Evolutionary conservation across 2,113 vertebrate species (phyloP).

Genomic region (Paracanthobrama guichenoti): DNA sequence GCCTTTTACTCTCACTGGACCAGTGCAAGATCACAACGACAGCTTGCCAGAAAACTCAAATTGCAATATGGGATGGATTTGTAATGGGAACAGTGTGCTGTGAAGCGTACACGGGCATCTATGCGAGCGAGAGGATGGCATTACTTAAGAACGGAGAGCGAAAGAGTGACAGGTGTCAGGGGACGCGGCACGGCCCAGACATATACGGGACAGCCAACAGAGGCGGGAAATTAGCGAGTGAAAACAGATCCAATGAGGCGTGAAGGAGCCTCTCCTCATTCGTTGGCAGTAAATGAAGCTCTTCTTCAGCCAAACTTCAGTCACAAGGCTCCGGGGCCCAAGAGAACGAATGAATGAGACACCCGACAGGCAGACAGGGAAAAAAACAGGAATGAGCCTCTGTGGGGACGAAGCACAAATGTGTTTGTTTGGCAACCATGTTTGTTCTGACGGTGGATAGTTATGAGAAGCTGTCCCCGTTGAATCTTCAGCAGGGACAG

Average conservation of each 20-base stretch:
- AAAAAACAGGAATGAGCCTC: conserved; percentile 41
- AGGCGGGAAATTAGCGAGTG: conserved; percentile 74
- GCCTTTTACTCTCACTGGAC: conserved; percentile 4
- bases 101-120: conserved; percentile 5
- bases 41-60: not conserved
- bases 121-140: conserved; percentile 12
- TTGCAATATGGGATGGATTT: conserved; percentile 2
- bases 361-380: conserved; percentile 21
- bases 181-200: conserved; percentile 51
- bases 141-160: conserved; percentile 39
- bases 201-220: conserved; percentile 60
- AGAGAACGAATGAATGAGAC: conserved; percentile 37
- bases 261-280: conserved; percentile 73
- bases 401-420: conserved; percentile 24
- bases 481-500: not conserved
- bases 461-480: conserved; percentile 7
- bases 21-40: conserved; percentile 1
- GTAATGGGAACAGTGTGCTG: conserved; percentile 13
- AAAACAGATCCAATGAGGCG: conserved; percentile 79
- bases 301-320: conserved; percentile 35
- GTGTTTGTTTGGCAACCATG: conserved; percentile 49
- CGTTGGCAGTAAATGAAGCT: conserved; percentile 54
- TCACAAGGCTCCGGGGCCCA: conserved; percentile 24
- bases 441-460: conserved; percentile 29
- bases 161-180: conserved; percentile 54